Conservation (phyloP, 2,113 vertebrate species). For the Anguilla japonica region DNA sequence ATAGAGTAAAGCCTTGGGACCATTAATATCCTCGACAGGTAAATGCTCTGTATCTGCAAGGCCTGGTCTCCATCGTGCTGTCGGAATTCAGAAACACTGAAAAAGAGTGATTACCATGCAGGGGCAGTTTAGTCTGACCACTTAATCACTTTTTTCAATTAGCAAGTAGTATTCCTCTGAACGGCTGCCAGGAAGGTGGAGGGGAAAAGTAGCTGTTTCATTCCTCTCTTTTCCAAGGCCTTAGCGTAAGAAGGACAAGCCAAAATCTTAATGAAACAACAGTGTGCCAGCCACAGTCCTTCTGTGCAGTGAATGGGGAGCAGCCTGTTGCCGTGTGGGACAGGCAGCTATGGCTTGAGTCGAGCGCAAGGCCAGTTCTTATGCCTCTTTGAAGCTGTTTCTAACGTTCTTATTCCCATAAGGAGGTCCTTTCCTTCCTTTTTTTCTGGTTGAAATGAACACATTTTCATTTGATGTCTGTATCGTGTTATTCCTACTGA, state of each 20-base stretch:
- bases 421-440: too few species aligned
- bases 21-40: slow-evolving; percentile 35
- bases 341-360: neutral
- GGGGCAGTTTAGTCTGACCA: slow-evolving; percentile 33
- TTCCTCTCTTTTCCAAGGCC: slow-evolving; percentile 32
- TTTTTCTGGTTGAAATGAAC: neutral
- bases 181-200: slow-evolving; percentile 38
- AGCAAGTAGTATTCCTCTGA: slow-evolving; percentile 49
- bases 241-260: slow-evolving; percentile 35
- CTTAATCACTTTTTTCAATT: slow-evolving; percentile 54
- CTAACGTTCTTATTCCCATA: too few species aligned
- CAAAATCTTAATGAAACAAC: slow-evolving; percentile 10
- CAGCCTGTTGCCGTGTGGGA: neutral
- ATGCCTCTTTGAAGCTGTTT: neutral
- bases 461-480: too few species aligned
- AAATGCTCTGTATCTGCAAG: slow-evolving; percentile 7
- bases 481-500: too few species aligned
- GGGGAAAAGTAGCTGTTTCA: slow-evolving; percentile 35
- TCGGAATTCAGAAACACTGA: slow-evolving; percentile 32
- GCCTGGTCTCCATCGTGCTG: slow-evolving; percentile 9
- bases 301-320: neutral
- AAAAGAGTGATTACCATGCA: slow-evolving; percentile 36
- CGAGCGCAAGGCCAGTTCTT: neutral
- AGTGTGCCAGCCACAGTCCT: slow-evolving; percentile 16
- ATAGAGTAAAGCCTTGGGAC: neutral